Evolutionary conservation across 2,113 vertebrate species (phyloP).

Genomic region (Lipotes vexillifer): DNA sequence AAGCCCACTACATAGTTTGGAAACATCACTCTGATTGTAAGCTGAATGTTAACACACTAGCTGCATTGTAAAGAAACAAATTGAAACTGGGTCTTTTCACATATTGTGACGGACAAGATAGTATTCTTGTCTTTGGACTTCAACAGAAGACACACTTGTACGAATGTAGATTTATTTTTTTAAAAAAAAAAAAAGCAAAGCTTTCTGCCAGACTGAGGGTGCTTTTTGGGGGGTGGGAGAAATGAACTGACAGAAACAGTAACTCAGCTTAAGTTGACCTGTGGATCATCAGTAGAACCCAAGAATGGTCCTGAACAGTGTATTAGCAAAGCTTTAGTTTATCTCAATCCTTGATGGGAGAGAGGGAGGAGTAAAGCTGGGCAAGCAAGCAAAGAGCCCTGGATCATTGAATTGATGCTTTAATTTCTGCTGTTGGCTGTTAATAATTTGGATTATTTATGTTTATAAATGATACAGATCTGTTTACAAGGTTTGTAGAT

Average conservation of each 20-base stretch:
- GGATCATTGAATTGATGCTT: conserved; percentile 90
- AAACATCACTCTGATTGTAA: conserved; percentile 99
- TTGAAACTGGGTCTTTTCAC: conserved; percentile 88
- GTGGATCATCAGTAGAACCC: conserved; percentile 85
- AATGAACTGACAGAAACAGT: conserved; percentile 87
- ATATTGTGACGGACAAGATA: conserved; percentile 85
- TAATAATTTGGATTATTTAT: conserved; percentile 99
- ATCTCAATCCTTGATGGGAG: conserved; percentile 89
- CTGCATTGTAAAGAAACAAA: conserved; percentile 87
- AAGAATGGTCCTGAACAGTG: conserved; percentile 82
- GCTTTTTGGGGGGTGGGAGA: conserved; percentile 88
- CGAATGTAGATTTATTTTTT: conserved; percentile 95
- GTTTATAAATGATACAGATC: conserved; percentile 99
- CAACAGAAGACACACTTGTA: conserved; percentile 93
- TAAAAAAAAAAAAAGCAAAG: conserved; percentile 81
- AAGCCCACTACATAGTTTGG: conserved; percentile 99
- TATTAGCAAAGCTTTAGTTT: conserved; percentile 86
- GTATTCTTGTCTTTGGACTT: conserved; percentile 89
- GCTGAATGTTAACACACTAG: conserved; percentile 87
- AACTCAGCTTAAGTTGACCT: conserved; percentile 94
- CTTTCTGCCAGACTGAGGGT: conserved; percentile 92
- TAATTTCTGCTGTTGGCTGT: conserved; percentile 98
- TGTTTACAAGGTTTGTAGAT: conserved; percentile 99
- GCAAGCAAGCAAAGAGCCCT: conserved; percentile 81
- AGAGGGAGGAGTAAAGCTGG: conserved; percentile 78